Evolutionary conservation across 2,888 invertebrate genomes (phyloP), one percentile per base, ranked within the genome.

Genomic region (Spisula subtruncata): DNA sequence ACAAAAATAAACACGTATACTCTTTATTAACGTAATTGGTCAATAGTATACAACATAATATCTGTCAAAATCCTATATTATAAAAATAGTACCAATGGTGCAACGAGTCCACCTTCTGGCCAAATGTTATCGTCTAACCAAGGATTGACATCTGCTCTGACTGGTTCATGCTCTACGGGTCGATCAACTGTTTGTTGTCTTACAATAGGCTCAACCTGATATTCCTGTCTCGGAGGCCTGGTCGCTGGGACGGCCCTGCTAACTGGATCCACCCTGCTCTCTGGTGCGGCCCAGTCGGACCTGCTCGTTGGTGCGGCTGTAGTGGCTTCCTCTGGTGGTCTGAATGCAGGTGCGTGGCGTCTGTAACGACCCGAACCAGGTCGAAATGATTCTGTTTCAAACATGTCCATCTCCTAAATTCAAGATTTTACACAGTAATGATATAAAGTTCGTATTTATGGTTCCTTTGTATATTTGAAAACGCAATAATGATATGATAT

Each of bases 381-480:
- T 16, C 71, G 48, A 29, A 75, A 84, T 29, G 48, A 16, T 12
- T 85, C 56, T 35, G 85, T 85, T 32, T 54, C 80, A 80, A 85
- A 85, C n/a, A 46, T 56, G 12, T 85, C 85, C 29, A 32, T 20
- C 12, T 48, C 46, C 84, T 84, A 8, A 41, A 71, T 83, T 46
- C 8, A 75, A 75, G 16, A 14, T 5, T 56, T 56, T 56, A 56
- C n/a, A n/a, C n/a, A n/a, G n/a, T n/a, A n/a, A n/a, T n/a, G n/a
- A n/a, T n/a, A n/a, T 20, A 41, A 41, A 8, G 41, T 41, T 29
- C 71, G 8, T 29, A n/a, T n/a, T n/a, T n/a, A n/a, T n/a, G n/a
- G n/a, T n/a, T n/a, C n/a, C n/a, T n/a, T n/a, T n/a, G 4, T 25
- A 10, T 25, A 25, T 29, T 71, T 14, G 71, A 71, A 71, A 6